These are phyloP conservation scores for Phrynocephalus versicolor DNA, from an alignment of 2,113 vertebrate species.

Conservation along the genomic window DNA sequence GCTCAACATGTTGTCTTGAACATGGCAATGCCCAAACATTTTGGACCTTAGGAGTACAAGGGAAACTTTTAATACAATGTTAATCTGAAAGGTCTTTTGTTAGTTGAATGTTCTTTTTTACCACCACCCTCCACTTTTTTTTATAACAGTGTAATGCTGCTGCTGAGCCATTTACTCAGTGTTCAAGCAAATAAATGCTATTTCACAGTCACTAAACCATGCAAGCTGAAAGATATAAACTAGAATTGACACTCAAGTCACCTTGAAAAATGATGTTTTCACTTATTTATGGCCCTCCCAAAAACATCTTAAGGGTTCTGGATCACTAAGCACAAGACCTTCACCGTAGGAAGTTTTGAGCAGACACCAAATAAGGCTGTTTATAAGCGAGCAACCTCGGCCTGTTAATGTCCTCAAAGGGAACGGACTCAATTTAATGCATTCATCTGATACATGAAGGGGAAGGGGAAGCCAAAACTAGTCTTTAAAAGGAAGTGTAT, in stretches of 20 bases:
- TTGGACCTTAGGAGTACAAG: background rate
- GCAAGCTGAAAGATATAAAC: background rate
- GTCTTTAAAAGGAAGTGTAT: conserved; percentile 46
- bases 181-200: conserved; percentile 1
- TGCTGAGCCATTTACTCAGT: background rate
- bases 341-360: background rate
- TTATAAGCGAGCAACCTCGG: conserved; percentile 26
- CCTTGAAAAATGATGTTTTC: conserved; percentile 9
- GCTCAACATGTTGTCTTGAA: background rate
- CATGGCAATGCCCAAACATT: background rate
- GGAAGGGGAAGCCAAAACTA: conserved; percentile 46
- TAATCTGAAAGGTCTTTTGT: background rate
- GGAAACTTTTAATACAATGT: background rate
- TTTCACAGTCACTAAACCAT: background rate
- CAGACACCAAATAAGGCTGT: conserved; percentile 49
- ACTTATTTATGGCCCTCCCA: background rate
- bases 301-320: background rate
- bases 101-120: background rate
- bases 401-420: conserved; percentile 4
- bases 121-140: background rate
- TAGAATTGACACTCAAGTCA: background rate
- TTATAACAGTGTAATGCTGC: background rate
- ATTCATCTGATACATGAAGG: conserved; percentile 45
- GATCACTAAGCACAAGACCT: background rate
- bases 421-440: conserved; percentile 45